Evolutionary conservation across 1,140 invertebrate genomes (phyloP).

Genomic region (Penaeus indicus): DNA sequence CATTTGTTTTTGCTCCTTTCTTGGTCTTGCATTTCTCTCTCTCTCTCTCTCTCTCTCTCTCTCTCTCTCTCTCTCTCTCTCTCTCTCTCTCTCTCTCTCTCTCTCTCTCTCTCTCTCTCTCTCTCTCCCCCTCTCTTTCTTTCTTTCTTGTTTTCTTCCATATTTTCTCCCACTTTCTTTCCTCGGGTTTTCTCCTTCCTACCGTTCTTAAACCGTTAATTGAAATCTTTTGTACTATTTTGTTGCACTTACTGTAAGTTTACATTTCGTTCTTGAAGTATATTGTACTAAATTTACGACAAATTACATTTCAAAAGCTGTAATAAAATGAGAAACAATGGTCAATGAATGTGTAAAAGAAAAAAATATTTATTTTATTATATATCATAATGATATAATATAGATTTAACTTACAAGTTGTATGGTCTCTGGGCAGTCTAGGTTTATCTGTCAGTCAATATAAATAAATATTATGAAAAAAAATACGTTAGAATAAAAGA

Average conservation of each 20-base stretch:
- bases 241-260: background rate
- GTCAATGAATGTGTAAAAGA: no score
- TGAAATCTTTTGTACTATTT: background rate
- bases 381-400: no score
- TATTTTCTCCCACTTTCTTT: background rate
- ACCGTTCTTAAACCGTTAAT: background rate
- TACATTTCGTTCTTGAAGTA: background rate
- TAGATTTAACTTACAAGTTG: no score
- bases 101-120: background rate
- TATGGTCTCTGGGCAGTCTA: no score
- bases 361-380: no score
- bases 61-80: constrained; percentile 26
- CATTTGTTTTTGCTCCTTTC: background rate
- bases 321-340: no score
- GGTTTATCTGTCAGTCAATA: no score
- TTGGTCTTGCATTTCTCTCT: background rate
- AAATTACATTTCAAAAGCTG: no score
- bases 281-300: no score
- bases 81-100: background rate
- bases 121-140: background rate
- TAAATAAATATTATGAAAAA: no score
- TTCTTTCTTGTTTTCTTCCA: background rate
- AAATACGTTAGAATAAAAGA: no score
- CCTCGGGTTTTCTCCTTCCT: background rate
- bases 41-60: constrained; percentile 21